Conservation (phyloP, 2,113 vertebrate species). For the Geococcyx californianus region DNA sequence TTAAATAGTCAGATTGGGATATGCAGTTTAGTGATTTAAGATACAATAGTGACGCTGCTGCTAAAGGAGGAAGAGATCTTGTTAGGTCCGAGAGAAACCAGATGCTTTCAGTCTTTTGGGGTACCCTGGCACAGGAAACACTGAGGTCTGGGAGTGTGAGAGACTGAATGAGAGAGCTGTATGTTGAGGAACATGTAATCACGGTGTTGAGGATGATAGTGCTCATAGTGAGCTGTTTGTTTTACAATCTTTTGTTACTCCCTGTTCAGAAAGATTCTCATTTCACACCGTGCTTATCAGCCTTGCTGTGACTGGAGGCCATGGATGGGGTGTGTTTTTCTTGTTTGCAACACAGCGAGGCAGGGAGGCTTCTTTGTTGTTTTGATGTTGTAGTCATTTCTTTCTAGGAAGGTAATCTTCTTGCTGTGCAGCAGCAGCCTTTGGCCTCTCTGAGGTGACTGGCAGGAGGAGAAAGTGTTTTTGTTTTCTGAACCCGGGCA, state of each 20-base stretch:
- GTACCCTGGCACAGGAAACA: neutral
- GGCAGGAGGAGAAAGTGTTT: neutral
- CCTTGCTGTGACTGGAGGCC: neutral
- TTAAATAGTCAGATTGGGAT: neutral
- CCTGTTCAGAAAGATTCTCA: neutral
- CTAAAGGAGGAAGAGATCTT: neutral
- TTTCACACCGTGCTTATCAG: neutral
- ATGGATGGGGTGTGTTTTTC: neutral
- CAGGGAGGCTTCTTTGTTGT: neutral
- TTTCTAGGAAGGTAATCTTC: neutral
- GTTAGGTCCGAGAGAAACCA: neutral
- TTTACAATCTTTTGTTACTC: neutral
- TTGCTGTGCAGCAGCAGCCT: neutral
- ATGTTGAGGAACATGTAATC: neutral
- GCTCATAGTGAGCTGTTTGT: neutral
- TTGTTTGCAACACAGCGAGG: neutral
- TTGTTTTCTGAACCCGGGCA: neutral
- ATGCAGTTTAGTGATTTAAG: neutral
- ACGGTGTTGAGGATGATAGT: neutral
- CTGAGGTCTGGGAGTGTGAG: neutral
- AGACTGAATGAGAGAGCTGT: neutral
- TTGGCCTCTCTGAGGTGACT: neutral
- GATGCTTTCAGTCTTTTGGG: conserved; percentile 6
- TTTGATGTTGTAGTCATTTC: neutral
- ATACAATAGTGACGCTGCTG: neutral